Percentiles rank a stretch among this genome's conserved stretches.
Evolutionary conservation across 2,797 vertebrate species (phyloP).

Genomic region (Botia almorhae): DNA sequence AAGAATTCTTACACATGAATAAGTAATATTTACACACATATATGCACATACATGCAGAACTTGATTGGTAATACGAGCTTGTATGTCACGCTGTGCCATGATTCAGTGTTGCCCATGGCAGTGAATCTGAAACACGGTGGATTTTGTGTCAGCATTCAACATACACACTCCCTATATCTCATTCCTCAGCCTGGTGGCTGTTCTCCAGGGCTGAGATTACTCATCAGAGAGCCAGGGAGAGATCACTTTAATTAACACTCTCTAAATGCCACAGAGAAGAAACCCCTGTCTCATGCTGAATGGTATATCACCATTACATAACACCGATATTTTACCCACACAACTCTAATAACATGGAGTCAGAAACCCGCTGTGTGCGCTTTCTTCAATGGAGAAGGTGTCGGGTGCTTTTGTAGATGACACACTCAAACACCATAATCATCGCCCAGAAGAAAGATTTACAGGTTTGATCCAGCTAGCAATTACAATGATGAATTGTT

Average conservation of each 20-base stretch:
- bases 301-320: slow-evolving; percentile 31
- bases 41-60: not conserved
- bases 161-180: slow-evolving; percentile 33
- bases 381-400: slow-evolving; percentile 9
- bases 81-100: not conserved
- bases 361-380: not conserved
- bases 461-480: not conserved
- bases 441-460: not conserved
- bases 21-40: not conserved
- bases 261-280: slow-evolving; percentile 49
- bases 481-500: not conserved
- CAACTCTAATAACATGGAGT: slow-evolving; percentile 31
- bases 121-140: not conserved
- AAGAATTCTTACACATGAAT: not conserved
- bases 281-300: slow-evolving; percentile 34
- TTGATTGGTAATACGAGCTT: not conserved
- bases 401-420: slow-evolving; percentile 1
- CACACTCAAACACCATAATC: slow-evolving; percentile 13
- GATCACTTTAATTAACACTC: slow-evolving; percentile 59
- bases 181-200: slow-evolving; percentile 6
- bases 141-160: slow-evolving; percentile 20
- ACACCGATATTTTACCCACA: slow-evolving; percentile 46
- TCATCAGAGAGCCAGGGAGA: slow-evolving; percentile 40
- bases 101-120: not conserved
- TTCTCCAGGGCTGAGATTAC: slow-evolving; percentile 50